Conservation (phyloP, 2,797 vertebrate species). For the Acanthis flammea region DNA sequence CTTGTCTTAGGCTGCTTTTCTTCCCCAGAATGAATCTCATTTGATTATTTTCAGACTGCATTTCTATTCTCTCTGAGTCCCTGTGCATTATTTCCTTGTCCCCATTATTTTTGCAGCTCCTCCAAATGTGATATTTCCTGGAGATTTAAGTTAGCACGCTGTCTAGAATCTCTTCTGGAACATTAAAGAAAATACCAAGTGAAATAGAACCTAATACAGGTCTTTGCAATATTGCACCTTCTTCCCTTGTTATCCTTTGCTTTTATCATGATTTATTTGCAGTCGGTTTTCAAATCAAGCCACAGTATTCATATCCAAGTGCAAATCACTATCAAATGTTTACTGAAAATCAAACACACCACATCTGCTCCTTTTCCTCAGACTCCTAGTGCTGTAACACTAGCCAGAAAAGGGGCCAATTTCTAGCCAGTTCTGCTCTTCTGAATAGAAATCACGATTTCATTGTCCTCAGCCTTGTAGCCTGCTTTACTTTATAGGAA, state of each 20-base stretch:
- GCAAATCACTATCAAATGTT: slow-evolving; percentile 56
- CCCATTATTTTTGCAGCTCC: background rate
- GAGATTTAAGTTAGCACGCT: background rate
- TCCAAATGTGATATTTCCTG: background rate
- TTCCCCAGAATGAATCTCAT: background rate
- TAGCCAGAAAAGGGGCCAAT: slow-evolving; percentile 33
- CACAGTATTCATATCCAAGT: slow-evolving; percentile 15
- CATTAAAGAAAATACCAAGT: slow-evolving; percentile 15
- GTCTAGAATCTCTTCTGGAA: slow-evolving; percentile 25
- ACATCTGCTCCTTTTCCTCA: slow-evolving; percentile 43
- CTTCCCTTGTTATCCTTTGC: background rate
- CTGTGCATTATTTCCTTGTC: slow-evolving; percentile 11
- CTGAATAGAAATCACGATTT: slow-evolving; percentile 39
- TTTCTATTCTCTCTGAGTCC: slow-evolving; percentile 32
- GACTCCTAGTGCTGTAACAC: background rate
- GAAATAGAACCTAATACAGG: slow-evolving; percentile 8
- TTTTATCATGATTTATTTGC: slow-evolving; percentile 47
- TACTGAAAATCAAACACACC: slow-evolving; percentile 32
- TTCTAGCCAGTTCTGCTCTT: slow-evolving; percentile 30
- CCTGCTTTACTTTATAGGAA: slow-evolving; percentile 42
- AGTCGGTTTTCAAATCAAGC: background rate
- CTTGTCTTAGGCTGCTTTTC: slow-evolving; percentile 39
- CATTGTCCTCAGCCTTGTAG: slow-evolving; percentile 47
- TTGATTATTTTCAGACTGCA: slow-evolving; percentile 44
- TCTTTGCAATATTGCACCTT: slow-evolving; percentile 8